A percentile compares a stretch with the other conserved stretches of the same genome.
phyloP scores from a whole-genome alignment of 2,888 invertebrate genomes.

The Apamea crenata region DNA sequence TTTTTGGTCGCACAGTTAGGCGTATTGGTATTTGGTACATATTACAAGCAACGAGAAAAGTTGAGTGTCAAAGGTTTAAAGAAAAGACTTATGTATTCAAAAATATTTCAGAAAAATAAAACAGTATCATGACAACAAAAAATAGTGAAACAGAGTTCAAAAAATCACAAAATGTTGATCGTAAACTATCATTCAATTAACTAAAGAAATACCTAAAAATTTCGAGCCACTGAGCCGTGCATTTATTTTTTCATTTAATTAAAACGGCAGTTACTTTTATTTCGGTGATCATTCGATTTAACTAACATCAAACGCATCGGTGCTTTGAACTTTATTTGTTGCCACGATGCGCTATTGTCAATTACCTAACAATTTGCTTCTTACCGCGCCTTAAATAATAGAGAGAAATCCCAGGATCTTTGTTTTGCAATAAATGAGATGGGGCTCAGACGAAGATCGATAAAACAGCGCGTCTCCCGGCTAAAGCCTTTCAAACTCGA shows the following conservation, averaged over 20 bases:
- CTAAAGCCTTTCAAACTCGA: conserved; percentile 22
- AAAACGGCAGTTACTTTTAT: background rate
- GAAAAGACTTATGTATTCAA: no score
- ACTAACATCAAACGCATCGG: background rate
- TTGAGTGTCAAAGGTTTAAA: background rate
- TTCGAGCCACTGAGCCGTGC: background rate
- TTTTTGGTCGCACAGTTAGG: background rate
- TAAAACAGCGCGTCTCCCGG: background rate
- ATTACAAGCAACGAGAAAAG: background rate
- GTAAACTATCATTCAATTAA: background rate
- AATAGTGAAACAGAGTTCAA: no score
- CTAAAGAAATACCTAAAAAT: background rate
- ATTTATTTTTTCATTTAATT: background rate
- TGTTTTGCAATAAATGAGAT: background rate
- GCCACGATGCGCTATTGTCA: background rate
- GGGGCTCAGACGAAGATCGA: conserved; percentile 1
- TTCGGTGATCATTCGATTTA: background rate
- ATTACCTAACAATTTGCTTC: background rate
- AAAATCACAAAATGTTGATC: no score
- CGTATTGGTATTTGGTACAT: background rate
- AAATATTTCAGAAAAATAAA: no score
- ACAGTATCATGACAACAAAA: background rate
- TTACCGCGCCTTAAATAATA: background rate
- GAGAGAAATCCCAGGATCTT: background rate
- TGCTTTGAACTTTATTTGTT: background rate